phyloP scores from a whole-genome alignment of 2,113 vertebrate genomes.

The Anarrhichthys ocellatus region DNA sequence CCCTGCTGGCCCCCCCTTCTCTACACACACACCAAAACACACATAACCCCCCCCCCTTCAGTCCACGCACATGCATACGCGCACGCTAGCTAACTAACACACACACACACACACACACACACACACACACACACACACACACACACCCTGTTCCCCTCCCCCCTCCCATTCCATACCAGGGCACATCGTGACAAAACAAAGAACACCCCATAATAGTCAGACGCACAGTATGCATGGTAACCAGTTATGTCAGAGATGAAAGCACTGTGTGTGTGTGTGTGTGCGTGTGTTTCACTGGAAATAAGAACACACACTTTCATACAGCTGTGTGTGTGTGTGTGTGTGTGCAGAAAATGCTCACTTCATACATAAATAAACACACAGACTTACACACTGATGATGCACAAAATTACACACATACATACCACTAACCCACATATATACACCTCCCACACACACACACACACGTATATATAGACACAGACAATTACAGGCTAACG shows the following conservation, averaged over 20 bases:
- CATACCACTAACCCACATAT: constrained; percentile 41
- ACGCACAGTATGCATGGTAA: constrained; percentile 81
- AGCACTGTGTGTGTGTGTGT: constrained; percentile 39
- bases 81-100: constrained; percentile 42
- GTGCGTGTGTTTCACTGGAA: constrained; percentile 46
- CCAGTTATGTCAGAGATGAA: constrained; percentile 80
- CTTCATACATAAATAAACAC: constrained; percentile 47
- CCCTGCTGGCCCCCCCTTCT: constrained; percentile 5
- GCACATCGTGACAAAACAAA: constrained; percentile 85
- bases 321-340: constrained; percentile 38
- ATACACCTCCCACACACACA: constrained; percentile 35
- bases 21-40: constrained; percentile 47
- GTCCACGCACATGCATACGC: constrained; percentile 26
- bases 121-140: constrained; percentile 43
- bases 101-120: constrained; percentile 34
- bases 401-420: constrained; percentile 31
- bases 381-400: background rate
- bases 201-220: constrained; percentile 84
- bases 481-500: constrained; percentile 49
- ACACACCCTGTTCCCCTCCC: constrained; percentile 68
- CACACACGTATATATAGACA: constrained; percentile 14
- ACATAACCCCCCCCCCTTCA: constrained; percentile 33
- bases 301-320: constrained; percentile 24
- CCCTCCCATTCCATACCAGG: constrained; percentile 79
- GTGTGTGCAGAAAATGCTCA: constrained; percentile 32